Evolutionary conservation across 2,113 vertebrate species (phyloP).

Genomic region (Poeciliopsis retropinna): DNA sequence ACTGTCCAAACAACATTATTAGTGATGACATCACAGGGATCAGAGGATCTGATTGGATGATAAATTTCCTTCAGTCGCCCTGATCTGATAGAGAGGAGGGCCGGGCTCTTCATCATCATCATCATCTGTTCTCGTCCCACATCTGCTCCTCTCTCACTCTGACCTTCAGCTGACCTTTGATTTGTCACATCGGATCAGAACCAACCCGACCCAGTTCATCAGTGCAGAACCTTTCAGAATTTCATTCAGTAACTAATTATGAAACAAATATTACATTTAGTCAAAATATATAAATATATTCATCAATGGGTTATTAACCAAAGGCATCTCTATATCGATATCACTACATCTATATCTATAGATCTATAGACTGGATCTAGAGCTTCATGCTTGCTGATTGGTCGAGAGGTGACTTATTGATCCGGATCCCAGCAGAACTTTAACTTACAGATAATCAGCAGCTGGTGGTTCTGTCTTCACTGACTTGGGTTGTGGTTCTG

Average conservation of each 20-base stretch:
- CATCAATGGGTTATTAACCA: too few relatives aligned
- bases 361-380: too few relatives aligned
- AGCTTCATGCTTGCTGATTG: too few relatives aligned
- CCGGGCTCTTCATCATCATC: background rate
- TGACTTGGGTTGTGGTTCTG: background rate
- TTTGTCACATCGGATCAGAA: background rate
- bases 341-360: too few relatives aligned
- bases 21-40: conserved; percentile 36
- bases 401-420: too few relatives aligned
- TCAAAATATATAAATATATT: too few relatives aligned
- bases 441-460: background rate
- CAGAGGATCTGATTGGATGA: conserved; percentile 30
- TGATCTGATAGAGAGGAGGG: background rate
- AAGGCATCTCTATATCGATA: too few relatives aligned
- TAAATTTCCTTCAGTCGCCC: conserved; percentile 20
- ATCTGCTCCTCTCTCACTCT: background rate
- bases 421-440: too few relatives aligned
- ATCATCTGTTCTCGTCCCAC: background rate
- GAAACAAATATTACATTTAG: too few relatives aligned
- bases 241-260: too few relatives aligned
- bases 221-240: too few relatives aligned
- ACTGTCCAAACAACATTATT: conserved; percentile 15
- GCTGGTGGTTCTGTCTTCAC: background rate
- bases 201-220: background rate
- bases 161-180: background rate